A percentile compares a stretch with the other conserved stretches of the same genome.
Conservation (phyloP, 2,113 vertebrate species). For the Aegithalos caudatus region DNA sequence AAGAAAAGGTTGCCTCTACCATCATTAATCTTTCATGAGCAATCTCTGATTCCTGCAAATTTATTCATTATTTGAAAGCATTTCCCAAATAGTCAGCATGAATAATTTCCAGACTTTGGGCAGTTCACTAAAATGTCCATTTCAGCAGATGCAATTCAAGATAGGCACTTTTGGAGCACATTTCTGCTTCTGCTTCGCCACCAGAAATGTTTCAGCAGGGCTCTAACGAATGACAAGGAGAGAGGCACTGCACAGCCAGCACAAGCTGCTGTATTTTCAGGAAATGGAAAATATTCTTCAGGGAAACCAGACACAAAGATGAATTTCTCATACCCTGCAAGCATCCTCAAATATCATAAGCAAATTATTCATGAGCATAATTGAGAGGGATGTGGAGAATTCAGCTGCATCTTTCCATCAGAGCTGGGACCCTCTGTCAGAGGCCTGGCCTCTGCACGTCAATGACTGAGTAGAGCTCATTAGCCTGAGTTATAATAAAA, state of each 20-base stretch:
- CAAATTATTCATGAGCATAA: constrained; percentile 7
- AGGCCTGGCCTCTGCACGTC: not conserved
- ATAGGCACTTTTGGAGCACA: not conserved
- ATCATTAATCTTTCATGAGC: constrained; percentile 26
- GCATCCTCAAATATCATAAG: not conserved
- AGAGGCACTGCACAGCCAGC: not conserved
- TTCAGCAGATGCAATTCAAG: not conserved
- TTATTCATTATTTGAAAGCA: constrained; percentile 30
- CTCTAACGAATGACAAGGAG: not conserved
- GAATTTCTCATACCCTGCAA: not conserved
- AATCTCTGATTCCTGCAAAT: not conserved
- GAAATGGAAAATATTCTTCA: not conserved
- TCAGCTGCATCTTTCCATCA: not conserved
- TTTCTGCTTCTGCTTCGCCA: not conserved
- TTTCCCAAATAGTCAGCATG: constrained; percentile 20
- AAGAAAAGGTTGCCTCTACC: not conserved
- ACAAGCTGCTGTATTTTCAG: not conserved
- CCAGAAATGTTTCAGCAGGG: not conserved
- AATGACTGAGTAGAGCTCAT: not conserved
- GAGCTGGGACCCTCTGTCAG: not conserved
- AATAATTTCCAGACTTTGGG: constrained; percentile 24
- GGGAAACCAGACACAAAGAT: not conserved
- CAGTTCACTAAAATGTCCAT: not conserved
- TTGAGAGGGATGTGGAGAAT: not conserved
- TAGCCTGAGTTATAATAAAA: not conserved